Conservation (phyloP, 1,140 invertebrate species). For the Eupristina koningsbergeri region DNA sequence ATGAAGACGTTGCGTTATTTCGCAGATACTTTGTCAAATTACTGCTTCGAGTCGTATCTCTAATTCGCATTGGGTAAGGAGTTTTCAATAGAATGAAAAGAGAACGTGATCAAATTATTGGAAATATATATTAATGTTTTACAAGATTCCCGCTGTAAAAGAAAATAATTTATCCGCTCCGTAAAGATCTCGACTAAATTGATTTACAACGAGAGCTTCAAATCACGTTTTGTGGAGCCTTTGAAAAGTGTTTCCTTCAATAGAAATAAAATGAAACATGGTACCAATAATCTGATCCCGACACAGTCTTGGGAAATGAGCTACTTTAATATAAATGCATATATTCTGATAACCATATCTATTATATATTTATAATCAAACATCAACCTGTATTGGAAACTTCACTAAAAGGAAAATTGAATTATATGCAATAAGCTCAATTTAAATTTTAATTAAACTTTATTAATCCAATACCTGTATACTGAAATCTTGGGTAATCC, state of each 20-base stretch:
- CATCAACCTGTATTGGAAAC: not conserved
- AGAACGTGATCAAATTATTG: not conserved
- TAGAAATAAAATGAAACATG: not conserved
- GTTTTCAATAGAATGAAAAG: too few relatives aligned
- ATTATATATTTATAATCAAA: not conserved
- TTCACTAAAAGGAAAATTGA: not conserved
- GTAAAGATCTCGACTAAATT: not conserved
- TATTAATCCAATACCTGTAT: not conserved
- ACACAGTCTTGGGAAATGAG: not conserved
- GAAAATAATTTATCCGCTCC: not conserved
- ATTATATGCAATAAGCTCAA: not conserved
- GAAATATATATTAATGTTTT: not conserved
- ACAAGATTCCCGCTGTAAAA: not conserved
- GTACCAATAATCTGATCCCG: not conserved
- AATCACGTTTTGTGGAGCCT: not conserved
- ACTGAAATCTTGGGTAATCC: not conserved
- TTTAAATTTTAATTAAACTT: not conserved
- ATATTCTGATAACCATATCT: not conserved
- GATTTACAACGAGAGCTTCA: not conserved
- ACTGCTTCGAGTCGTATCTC: too few relatives aligned
- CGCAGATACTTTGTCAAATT: too few relatives aligned
- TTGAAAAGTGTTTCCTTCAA: not conserved
- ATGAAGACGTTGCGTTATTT: too few relatives aligned
- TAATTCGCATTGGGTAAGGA: too few relatives aligned
- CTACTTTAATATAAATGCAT: not conserved